Evolutionary conservation across 2,888 invertebrate species (phyloP), one percentile per base, ranked within the genome.

Genomic region (Hofmannophila pseudospretella): DNA sequence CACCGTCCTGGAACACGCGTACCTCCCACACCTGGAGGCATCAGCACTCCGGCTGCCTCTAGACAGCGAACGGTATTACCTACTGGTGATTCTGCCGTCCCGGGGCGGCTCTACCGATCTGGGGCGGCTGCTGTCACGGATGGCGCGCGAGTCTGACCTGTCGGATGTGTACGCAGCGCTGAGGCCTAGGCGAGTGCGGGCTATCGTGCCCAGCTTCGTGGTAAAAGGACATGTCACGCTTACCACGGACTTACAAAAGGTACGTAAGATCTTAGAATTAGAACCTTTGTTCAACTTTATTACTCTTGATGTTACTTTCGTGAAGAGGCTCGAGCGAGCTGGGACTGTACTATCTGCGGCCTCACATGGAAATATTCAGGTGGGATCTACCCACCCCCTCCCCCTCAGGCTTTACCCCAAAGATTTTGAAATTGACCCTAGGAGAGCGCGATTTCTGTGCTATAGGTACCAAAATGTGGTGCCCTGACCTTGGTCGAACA

Each of bases 191-290:
- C 91, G 92, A 69, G 93, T 95, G 8, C 90, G 90, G 49, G 94
- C 94, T 0, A 89, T 92, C 19, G 92, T 96, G 41, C 95, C 95
- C 0, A 93, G 93, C 56, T 95, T 95, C 63, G 92, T 89, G 67
- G 88, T 95, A 12, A 92, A 93, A 45, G 95, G 95, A 31, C 93
- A 93, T 54, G 91, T 95, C 49, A 91, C 92, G 32, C 82, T 96
- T 33, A 95, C 95, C n/a, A 91, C 93, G 34, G 92, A 93, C 58
- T 85, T 96, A 44, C 94, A 94, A 70, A 92, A 92, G 90, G 95
- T 95, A 80, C 87, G 82, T 32, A 5, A 16, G n/a, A n/a, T n/a
- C n/a, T n/a, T n/a, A n/a, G n/a, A n/a, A n/a, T n/a, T n/a, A n/a
- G n/a, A n/a, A n/a, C n/a, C n/a, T n/a, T n/a, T n/a, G n/a, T n/a